phyloP scores from a whole-genome alignment of 1,140 invertebrate species.

The Ips typographus region DNA sequence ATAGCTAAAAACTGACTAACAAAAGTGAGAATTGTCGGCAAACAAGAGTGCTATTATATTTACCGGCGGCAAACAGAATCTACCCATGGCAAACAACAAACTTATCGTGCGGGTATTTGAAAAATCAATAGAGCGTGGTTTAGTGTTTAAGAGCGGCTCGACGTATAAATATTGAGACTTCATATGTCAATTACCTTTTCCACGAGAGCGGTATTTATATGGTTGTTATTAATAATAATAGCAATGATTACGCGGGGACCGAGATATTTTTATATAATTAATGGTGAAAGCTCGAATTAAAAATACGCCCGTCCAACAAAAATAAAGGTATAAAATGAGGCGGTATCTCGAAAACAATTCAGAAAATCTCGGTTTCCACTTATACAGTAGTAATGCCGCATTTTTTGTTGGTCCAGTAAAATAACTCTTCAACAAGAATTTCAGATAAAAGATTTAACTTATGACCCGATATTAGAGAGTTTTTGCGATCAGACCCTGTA shows the following conservation, averaged over 20 bases:
- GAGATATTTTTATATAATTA: slow-evolving; percentile 4
- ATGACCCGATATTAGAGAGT: slow-evolving; percentile 32
- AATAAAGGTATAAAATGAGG: slow-evolving; percentile 9
- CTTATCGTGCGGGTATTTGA: slow-evolving; percentile 33
- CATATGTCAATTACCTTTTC: slow-evolving; percentile 26
- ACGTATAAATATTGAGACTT: slow-evolving; percentile 21
- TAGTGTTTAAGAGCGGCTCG: slow-evolving; percentile 18
- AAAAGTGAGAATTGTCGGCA: slow-evolving; percentile 35
- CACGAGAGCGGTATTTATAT: slow-evolving; percentile 5
- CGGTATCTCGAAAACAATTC: slow-evolving; percentile 30
- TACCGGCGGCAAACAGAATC: slow-evolving; percentile 20
- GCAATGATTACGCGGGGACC: not conserved
- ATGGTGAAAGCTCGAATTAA: slow-evolving; percentile 4
- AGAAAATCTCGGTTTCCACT: slow-evolving; percentile 30
- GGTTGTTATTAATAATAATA: slow-evolving; percentile 6
- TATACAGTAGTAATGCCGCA: slow-evolving; percentile 35
- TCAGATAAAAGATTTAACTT: slow-evolving; percentile 34
- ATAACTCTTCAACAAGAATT: slow-evolving; percentile 32
- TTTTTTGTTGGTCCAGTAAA: slow-evolving; percentile 31
- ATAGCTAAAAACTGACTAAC: slow-evolving; percentile 27
- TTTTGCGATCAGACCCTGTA: not conserved
- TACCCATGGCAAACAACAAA: slow-evolving; percentile 27
- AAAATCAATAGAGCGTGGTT: slow-evolving; percentile 32
- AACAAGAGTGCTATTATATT: slow-evolving; percentile 26
- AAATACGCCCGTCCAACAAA: slow-evolving; percentile 2